Evolutionary conservation across 2,797 vertebrate genomes (phyloP), one percentile per base, ranked within the genome.

Genomic region (Bovichtus variegatus): DNA sequence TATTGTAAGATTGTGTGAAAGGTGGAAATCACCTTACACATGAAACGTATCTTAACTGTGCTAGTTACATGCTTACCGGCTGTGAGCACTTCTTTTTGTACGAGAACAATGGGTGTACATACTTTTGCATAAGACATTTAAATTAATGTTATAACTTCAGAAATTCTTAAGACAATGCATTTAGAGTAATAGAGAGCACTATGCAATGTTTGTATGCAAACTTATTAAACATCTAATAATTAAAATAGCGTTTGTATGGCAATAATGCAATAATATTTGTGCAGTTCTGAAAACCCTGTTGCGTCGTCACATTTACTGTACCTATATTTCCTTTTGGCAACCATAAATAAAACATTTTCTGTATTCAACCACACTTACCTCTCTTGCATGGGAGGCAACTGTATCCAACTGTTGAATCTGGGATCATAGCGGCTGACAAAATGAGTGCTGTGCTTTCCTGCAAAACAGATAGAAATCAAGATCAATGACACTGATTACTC

Each of bases 381-480:
- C 94, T 99, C 98, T 93, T 99, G 98, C 98, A 99, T 99, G 36
- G 98, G 97, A 46, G 98, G 98, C 86, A 99, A 94, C 91, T 99
- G 98, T 91, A 99, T 98, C 98, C 98, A 99, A 86, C 97, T 99
- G 94, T 99, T 99, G 96, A 99, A 99, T 87, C 98, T 96, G 62
- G 98, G 98, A 92, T 99, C 98, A 61, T 99, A 99, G 74, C 98
- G 97, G 90, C 98, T 99, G 86, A 99, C 98, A 94, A 98, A 99
- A 91, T 99, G 98, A 87, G 98, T 99, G 93, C 98, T 99, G 95
- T 99, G 98, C 87, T 99, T 99, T 89, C 98, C 98, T 99, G 92
- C 15, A 58, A 83, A 81, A 82, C 43, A 85, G 15, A 84, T 0
- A 44, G 2, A 78, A 72, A 76, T 55, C 8, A 58, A 60, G 27